Evolutionary conservation across 1,140 invertebrate species (phyloP), one percentile per base, ranked within the genome.

Genomic region (Plutomurus gul): DNA sequence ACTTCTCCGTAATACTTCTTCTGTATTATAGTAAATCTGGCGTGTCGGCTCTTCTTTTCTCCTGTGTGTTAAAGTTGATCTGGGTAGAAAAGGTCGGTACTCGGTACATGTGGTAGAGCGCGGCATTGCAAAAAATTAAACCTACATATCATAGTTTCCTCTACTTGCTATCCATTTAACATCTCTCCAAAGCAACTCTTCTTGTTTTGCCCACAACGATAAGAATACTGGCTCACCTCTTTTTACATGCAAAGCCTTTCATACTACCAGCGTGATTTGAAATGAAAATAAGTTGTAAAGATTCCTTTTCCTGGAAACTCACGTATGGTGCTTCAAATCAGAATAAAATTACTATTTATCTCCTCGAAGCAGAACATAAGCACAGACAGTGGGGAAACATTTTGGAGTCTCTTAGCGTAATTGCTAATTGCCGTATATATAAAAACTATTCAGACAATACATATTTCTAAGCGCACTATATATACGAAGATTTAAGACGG

Each of bases 271-370:
- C 8, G 11, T 56, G 3, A 27, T 56, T 27, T 20, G n/a, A 20
- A 18, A 49, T n/a, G 46, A 4, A 20, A 49, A 56, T 30, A 60
- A 39, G 13, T 5, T 7, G 27, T 47, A 4, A 6, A 18, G 1
- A 65, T 16, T 33, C 56, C n/a, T n/a, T n/a, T 65, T 65, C 56
- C 56, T n/a, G 56, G 56, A 65, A 65, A 65, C 30, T 65, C 56
- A 65, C 56, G 56, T 65, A 65, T 65, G 56, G 56, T 65, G 56
- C 56, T 33, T 65, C 30, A 65, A 65, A 65, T 65, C 56, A 33
- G 56, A 65, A 65, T 65, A 65, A 65, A 65, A 65, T 65, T 65
- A 65, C 56, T 65, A 65, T 65, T 65, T 65, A 65, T 65, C 56
- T 65, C 56, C 56, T 65, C 16, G 56, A 43, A 43, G 39, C 7